Evolutionary conservation across 1,140 invertebrate genomes (phyloP).

Genomic region (Schlechtendalia chinensis): DNA sequence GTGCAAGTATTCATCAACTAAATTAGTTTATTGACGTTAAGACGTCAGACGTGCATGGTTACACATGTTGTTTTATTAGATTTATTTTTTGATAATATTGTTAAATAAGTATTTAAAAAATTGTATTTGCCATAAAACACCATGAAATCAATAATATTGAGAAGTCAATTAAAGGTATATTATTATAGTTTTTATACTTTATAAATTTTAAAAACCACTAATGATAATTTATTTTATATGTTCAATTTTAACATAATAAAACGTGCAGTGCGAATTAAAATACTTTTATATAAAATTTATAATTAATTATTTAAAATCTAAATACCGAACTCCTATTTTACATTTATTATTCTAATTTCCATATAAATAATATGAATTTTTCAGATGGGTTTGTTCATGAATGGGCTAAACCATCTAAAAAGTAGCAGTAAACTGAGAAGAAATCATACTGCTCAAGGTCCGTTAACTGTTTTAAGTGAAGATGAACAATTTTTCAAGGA

Average conservation of each 20-base stretch:
- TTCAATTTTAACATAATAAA: background rate
- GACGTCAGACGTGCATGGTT: background rate
- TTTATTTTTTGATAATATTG: background rate
- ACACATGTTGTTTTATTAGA: background rate
- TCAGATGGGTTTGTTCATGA: constrained; percentile 8
- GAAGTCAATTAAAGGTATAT: constrained; percentile 45
- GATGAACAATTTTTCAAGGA: constrained; percentile 46
- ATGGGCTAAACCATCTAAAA: background rate
- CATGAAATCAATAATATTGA: constrained; percentile 14
- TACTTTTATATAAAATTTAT: no score
- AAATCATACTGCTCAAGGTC: constrained; percentile 14
- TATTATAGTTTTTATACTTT: background rate
- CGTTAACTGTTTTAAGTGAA: constrained; percentile 36
- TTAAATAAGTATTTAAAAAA: background rate
- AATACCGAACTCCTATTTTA: no score
- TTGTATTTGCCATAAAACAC: background rate
- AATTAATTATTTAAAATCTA: no score
- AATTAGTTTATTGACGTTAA: no score
- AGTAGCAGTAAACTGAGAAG: background rate
- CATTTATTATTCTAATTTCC: no score
- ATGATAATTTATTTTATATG: background rate
- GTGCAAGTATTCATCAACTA: no score
- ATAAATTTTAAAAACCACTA: background rate
- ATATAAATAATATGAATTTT: background rate
- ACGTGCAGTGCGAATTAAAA: background rate